Evolutionary conservation across 2,888 invertebrate species (phyloP), one percentile per base, ranked within the genome.

Genomic region (Gibbula magus): DNA sequence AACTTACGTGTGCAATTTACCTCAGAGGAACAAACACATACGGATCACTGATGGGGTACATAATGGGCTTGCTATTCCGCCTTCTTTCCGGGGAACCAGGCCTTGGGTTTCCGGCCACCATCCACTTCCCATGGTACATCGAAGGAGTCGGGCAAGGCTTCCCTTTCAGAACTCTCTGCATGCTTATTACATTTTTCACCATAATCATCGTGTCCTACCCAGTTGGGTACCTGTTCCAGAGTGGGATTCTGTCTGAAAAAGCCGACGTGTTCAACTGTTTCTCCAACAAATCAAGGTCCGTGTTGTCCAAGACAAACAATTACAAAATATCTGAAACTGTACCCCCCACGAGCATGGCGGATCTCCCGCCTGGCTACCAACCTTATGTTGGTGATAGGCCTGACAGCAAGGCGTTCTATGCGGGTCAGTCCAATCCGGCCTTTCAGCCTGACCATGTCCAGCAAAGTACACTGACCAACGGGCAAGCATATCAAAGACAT

Each of bases 1-100:
- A 98, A 94, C 95, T 99, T 35, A 94, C 99, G 88, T 98, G 98
- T 96, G 99, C 99, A 88, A 98, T 99, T 22, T 98, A 99, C 94
- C 97, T 98, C 94, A 96, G 97, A 93, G 95, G 96, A 85, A 97
- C 97, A 94, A 99, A 99, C 94, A 98, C 98, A 13, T 99, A 99
- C 93, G 99, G 99, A 51, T 98, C 98, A 56, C 94, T 99, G 78
- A 84, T 89, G 20, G 94, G 93, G 13, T 92, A 89, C 81, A 39
- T 87, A 7, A 32, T 89, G 7, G 91, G 91, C n/a, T 61, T 81
- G 13, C 16, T 83, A 53, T 79, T 84, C 73, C 81, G 83, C 7
- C 13, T 82, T 16, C 54, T 83, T 35, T 80, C 81, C 0, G 82
- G 83, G 8, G 82, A 84, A 29, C 79, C 74, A 0, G 76, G 56